These are phyloP conservation scores for Hirundichthys speculiger DNA, from an alignment of 2,113 vertebrate genomes.

Conservation along the genomic window DNA sequence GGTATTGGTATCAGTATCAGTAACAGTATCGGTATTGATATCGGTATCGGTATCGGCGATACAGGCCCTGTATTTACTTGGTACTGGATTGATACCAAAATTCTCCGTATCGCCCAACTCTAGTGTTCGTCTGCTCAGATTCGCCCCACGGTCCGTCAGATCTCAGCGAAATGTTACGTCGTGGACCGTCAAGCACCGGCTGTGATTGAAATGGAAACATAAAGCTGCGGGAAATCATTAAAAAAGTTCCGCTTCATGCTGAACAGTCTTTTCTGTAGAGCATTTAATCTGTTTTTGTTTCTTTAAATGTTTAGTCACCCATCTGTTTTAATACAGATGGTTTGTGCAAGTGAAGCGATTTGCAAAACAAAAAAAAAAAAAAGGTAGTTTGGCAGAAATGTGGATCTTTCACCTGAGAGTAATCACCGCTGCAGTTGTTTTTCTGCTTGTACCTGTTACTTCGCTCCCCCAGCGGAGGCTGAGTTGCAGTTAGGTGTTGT, in stretches of 20 bases:
- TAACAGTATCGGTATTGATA: too few species aligned
- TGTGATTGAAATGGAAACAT: conserved; percentile 53
- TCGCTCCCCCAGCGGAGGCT: conserved; percentile 20
- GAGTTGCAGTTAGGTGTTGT: conserved; percentile 12
- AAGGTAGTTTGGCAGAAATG: conserved; percentile 21
- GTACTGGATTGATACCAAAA: too few species aligned
- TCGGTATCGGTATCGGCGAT: too few species aligned
- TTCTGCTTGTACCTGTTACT: conserved; percentile 28
- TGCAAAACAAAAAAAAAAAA: too few species aligned
- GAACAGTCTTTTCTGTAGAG: conserved; percentile 13
- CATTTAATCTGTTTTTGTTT: too few species aligned
- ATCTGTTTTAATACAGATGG: conserved; percentile 12
- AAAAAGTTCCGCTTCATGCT: conserved; percentile 22
- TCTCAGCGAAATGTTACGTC: conserved; percentile 48
- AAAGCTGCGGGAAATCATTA: conserved; percentile 43
- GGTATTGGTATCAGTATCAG: too few species aligned
- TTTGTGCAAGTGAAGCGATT: too few species aligned
- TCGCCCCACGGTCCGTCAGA: conserved; percentile 27
- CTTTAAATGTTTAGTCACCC: too few species aligned
- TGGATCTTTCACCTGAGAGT: conserved; percentile 22
- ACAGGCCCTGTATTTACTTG: too few species aligned
- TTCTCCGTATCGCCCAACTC: too few species aligned
- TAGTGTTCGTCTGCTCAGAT: too few species aligned
- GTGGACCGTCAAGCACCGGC: conserved; percentile 24
- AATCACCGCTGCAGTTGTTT: conserved; percentile 40